These are phyloP conservation scores for Limnephilus lunatus DNA, from an alignment of 2,888 invertebrate genomes.

Conservation along the genomic window DNA sequence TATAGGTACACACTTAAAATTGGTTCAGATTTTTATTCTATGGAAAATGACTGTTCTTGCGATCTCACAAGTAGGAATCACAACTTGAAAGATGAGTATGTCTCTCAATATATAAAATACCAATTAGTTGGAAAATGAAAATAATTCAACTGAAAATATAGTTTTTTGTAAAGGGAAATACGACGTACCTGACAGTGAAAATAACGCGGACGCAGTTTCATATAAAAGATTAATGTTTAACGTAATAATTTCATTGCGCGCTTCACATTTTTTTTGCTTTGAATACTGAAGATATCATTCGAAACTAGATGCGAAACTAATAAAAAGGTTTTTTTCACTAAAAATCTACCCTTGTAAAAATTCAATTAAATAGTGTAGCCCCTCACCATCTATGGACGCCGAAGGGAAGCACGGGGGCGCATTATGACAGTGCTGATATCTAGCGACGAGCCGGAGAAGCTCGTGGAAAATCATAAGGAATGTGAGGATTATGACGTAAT, in stretches of 20 bases:
- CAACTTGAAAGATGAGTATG: neutral
- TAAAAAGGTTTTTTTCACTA: neutral
- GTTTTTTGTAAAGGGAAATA: neutral
- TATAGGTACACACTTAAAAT: too few relatives aligned
- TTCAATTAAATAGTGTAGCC: neutral
- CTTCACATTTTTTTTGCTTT: neutral
- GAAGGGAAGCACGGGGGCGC: conserved; percentile 8
- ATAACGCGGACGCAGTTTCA: neutral
- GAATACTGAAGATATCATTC: neutral
- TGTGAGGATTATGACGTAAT: conserved; percentile 25
- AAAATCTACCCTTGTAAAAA: neutral
- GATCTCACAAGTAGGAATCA: too few relatives aligned
- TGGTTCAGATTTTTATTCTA: too few relatives aligned
- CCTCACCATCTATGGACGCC: conserved; percentile 26
- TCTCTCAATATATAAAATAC: neutral
- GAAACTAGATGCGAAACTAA: neutral
- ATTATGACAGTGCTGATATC: conserved; percentile 39
- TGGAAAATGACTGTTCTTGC: too few relatives aligned
- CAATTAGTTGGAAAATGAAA: too few relatives aligned
- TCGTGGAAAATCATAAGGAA: conserved; percentile 38
- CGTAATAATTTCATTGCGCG: too few relatives aligned
- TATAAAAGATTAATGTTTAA: too few relatives aligned
- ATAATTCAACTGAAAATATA: neutral
- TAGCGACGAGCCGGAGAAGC: conserved; percentile 40
- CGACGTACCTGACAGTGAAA: neutral